A percentile compares a stretch with the other conserved stretches of the same genome.
These are phyloP conservation scores for Myanophis thanlyinensis DNA, from an alignment of 2,113 vertebrate genomes.

Conservation along the genomic window DNA sequence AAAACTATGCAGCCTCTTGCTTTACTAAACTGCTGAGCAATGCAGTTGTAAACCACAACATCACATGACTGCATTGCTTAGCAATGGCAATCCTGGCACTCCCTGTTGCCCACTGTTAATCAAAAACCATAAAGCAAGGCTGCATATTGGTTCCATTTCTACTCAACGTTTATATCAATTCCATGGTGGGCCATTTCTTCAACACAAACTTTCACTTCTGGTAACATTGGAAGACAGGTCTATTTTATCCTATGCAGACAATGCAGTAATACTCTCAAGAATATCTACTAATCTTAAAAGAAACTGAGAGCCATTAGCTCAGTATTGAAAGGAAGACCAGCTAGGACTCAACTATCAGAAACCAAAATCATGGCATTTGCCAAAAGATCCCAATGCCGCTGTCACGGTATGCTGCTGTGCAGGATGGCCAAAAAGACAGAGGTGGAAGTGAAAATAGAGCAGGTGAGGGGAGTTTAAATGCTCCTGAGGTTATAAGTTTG, in stretches of 20 bases:
- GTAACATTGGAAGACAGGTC: not conserved
- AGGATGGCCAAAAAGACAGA: not conserved
- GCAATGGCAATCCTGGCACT: not conserved
- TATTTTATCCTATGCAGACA: not conserved
- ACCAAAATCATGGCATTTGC: not conserved
- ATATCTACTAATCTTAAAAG: not conserved
- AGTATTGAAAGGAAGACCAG: not conserved
- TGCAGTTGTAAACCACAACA: not conserved
- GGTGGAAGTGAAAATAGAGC: not conserved
- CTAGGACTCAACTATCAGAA: not conserved
- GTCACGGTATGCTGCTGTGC: not conserved
- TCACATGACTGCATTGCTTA: not conserved
- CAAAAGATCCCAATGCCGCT: not conserved
- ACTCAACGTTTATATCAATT: not conserved
- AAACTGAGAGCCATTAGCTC: not conserved
- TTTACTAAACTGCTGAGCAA: not conserved
- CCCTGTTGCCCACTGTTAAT: not conserved
- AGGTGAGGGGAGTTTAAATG: not conserved
- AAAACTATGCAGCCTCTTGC: not conserved
- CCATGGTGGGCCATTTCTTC: not conserved
- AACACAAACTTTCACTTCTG: not conserved
- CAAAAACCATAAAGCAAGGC: not conserved
- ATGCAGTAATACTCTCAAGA: not conserved
- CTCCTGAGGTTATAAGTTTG: not conserved
- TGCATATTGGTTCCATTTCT: not conserved